phyloP scores from a whole-genome alignment of 1,140 invertebrate species.

The Streblospio benedicti region DNA sequence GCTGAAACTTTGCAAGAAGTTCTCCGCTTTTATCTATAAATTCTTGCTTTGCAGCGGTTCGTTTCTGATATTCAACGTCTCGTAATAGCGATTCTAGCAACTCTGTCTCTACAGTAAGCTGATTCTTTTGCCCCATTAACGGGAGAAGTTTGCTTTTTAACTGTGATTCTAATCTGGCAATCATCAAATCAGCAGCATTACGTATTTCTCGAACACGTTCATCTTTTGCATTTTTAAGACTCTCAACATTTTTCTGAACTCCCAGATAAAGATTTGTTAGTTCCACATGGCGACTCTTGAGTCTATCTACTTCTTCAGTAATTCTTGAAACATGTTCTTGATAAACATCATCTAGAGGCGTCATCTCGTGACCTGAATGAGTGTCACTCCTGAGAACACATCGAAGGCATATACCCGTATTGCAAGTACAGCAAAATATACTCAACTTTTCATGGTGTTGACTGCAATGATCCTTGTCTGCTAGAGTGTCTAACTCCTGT shows the following conservation, averaged over 20 bases:
- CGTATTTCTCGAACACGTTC: slow-evolving; percentile 80
- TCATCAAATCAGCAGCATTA: no score
- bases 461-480: slow-evolving; percentile 71
- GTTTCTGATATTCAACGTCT: slow-evolving; percentile 72
- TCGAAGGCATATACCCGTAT: slow-evolving; percentile 82
- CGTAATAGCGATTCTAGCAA: slow-evolving; percentile 74
- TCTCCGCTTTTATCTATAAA: slow-evolving; percentile 73
- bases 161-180: no score
- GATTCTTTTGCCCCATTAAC: slow-evolving; percentile 64
- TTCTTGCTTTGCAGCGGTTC: slow-evolving; percentile 69
- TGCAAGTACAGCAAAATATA: slow-evolving; percentile 85
- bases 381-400: slow-evolving; percentile 80
- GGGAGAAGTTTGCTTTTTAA: slow-evolving; percentile 84
- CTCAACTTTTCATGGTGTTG: no score
- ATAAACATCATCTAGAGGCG: slow-evolving; percentile 82
- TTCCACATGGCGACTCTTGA: slow-evolving; percentile 73
- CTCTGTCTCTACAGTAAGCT: slow-evolving; percentile 69
- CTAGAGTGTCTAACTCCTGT: no score
- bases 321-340: no score
- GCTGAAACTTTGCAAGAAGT: slow-evolving; percentile 73
- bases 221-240: slow-evolving; percentile 81
- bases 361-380: slow-evolving; percentile 82
- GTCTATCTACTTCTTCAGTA: slow-evolving; percentile 69
- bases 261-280: slow-evolving; percentile 80
- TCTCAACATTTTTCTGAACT: no score